These are phyloP conservation scores for Ecliptopera silaceata DNA, from an alignment of 2,888 invertebrate genomes.

Conservation along the genomic window DNA sequence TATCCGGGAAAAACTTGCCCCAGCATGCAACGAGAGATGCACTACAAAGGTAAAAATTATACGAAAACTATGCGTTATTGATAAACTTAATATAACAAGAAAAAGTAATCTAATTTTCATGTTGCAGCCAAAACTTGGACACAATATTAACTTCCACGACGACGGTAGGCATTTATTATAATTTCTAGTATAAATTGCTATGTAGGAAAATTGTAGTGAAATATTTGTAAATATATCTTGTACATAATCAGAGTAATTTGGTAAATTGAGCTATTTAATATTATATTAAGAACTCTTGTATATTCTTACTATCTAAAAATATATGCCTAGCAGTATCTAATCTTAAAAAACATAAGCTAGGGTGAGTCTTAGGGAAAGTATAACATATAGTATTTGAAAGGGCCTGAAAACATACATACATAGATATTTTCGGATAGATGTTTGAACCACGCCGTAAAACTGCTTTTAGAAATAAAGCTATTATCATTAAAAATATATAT, in stretches of 20 bases:
- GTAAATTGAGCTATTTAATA: slow-evolving; percentile 53
- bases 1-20: slow-evolving; percentile 93
- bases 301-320: slow-evolving; percentile 8
- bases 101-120: slow-evolving; percentile 36
- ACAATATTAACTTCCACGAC: slow-evolving; percentile 84
- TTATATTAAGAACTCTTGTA: slow-evolving; percentile 26
- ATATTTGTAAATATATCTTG: slow-evolving; percentile 68
- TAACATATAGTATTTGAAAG: slow-evolving; percentile 38
- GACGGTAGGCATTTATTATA: slow-evolving; percentile 60
- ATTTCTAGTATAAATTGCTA: slow-evolving; percentile 44
- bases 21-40: slow-evolving; percentile 95
- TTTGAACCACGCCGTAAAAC: slow-evolving; percentile 46
- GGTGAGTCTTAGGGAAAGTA: not conserved
- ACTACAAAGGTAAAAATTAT: slow-evolving; percentile 90
- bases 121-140: slow-evolving; percentile 93
- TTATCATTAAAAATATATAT: not conserved
- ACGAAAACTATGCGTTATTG: not conserved
- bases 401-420: slow-evolving; percentile 59
- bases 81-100: not conserved
- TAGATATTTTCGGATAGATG: slow-evolving; percentile 77
- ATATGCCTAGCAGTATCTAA: slow-evolving; percentile 3
- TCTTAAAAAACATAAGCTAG: slow-evolving; percentile 4
- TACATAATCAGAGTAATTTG: slow-evolving; percentile 66
- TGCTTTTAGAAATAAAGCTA: slow-evolving; percentile 21
- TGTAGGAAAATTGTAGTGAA: slow-evolving; percentile 45